These are phyloP conservation scores for Arctia plantaginis DNA, from an alignment of 2,888 invertebrate species.

Conservation along the genomic window DNA sequence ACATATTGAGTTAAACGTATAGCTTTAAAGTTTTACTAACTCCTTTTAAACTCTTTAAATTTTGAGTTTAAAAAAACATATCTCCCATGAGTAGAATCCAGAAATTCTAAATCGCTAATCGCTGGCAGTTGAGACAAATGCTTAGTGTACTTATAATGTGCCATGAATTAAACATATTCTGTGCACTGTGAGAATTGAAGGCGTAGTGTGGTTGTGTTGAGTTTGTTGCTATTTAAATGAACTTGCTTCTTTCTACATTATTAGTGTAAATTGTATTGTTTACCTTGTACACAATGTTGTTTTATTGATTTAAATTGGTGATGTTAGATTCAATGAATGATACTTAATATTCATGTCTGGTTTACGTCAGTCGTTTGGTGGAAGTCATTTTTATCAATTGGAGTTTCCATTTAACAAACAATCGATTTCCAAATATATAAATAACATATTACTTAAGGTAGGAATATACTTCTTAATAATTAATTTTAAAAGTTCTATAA, in stretches of 20 bases:
- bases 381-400: constrained; percentile 24
- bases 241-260: not conserved
- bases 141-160: constrained; percentile 55
- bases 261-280: constrained; percentile 19
- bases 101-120: not conserved
- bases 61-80: too few relatives aligned
- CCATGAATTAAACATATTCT: constrained; percentile 72
- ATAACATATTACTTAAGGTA: too few relatives aligned
- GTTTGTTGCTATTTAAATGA: constrained; percentile 31
- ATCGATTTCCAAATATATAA: too few relatives aligned
- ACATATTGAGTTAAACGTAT: not conserved
- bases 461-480: too few relatives aligned
- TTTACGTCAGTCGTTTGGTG: constrained; percentile 9
- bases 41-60: too few relatives aligned
- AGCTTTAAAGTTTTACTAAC: not conserved
- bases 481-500: too few relatives aligned
- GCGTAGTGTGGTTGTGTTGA: constrained; percentile 31
- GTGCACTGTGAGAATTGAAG: constrained; percentile 47
- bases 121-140: constrained; percentile 17
- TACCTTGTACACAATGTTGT: constrained; percentile 16
- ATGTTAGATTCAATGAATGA: constrained; percentile 21
- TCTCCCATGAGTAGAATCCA: not conserved
- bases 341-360: constrained; percentile 11
- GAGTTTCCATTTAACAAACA: not conserved
- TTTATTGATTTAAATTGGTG: constrained; percentile 25